phyloP scores from a whole-genome alignment of 2,113 vertebrate species.

The Barnardius zonarius region DNA sequence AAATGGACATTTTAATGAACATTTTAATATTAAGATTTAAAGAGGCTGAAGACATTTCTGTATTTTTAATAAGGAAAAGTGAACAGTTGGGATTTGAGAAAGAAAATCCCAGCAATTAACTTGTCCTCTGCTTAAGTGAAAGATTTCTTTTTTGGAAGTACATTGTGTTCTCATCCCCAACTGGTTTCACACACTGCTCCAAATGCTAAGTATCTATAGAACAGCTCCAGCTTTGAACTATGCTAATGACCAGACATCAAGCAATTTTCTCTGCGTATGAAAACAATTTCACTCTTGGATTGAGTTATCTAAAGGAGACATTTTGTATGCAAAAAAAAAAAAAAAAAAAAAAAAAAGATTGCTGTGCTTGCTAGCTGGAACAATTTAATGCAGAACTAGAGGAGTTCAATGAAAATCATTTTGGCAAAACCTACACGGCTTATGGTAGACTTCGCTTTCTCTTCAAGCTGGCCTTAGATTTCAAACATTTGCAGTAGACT shows the following conservation, averaged over 20 bases:
- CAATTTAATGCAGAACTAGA: neutral
- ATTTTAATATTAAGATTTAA: neutral
- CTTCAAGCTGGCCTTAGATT: neutral
- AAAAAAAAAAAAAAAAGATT: neutral
- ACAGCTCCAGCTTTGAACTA: slow-evolving; percentile 37
- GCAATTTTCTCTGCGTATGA: slow-evolving; percentile 7
- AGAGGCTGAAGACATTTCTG: neutral
- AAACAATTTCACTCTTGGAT: slow-evolving; percentile 21
- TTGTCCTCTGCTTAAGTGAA: neutral
- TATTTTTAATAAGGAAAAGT: neutral
- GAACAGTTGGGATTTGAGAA: neutral
- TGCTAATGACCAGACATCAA: slow-evolving; percentile 1
- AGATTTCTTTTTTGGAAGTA: slow-evolving; percentile 1
- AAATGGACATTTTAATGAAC: neutral
- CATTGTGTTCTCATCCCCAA: slow-evolving; percentile 12
- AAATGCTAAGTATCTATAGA: slow-evolving; percentile 53
- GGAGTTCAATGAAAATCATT: neutral
- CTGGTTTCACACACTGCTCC: neutral
- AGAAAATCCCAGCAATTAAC: slow-evolving; percentile 2
- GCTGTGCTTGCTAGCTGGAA: neutral
- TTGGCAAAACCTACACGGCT: neutral
- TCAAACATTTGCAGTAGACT: neutral
- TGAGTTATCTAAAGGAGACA: neutral
- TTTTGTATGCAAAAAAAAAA: neutral
- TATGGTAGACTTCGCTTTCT: neutral